Conservation (phyloP, 2,888 invertebrate species). For the Drosophila robusta region DNA sequence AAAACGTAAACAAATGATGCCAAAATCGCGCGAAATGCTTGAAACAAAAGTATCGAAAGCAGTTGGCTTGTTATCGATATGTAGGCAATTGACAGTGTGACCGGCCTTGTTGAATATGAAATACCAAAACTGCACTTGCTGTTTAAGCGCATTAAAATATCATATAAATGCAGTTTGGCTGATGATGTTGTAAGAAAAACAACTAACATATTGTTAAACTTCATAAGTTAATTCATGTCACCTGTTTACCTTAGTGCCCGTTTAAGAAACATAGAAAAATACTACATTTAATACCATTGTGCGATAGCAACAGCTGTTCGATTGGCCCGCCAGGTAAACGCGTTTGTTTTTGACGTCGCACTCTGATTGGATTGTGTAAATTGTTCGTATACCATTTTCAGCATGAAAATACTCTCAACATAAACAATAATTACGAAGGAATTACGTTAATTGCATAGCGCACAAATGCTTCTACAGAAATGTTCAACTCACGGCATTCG, state of each 20-base stretch:
- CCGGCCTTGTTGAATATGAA: neutral
- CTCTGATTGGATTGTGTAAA: neutral
- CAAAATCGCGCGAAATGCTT: constrained; percentile 26
- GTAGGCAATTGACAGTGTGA: constrained; percentile 3
- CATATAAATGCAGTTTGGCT: neutral
- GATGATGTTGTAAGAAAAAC: neutral
- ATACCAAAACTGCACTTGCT: neutral
- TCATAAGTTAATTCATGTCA: neutral
- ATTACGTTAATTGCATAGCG: neutral
- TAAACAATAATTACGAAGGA: neutral
- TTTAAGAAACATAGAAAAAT: constrained; percentile 11
- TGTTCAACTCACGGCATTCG: constrained; percentile 10
- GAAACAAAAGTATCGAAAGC: constrained; percentile 2
- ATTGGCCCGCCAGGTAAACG: neutral
- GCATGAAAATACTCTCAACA: constrained; percentile 2
- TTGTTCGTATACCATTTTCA: neutral
- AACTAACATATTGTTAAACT: neutral
- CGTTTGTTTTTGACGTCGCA: constrained; percentile 8
- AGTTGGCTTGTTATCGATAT: constrained; percentile 21
- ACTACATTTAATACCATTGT: constrained; percentile 7
- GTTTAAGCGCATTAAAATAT: neutral
- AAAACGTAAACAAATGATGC: constrained; percentile 31
- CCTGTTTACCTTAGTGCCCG: neutral
- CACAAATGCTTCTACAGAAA: constrained; percentile 39
- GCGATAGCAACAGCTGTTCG: neutral